Evolutionary conservation across 2,888 invertebrate species (phyloP).

Genomic region (Mesorhabditis sp.): DNA sequence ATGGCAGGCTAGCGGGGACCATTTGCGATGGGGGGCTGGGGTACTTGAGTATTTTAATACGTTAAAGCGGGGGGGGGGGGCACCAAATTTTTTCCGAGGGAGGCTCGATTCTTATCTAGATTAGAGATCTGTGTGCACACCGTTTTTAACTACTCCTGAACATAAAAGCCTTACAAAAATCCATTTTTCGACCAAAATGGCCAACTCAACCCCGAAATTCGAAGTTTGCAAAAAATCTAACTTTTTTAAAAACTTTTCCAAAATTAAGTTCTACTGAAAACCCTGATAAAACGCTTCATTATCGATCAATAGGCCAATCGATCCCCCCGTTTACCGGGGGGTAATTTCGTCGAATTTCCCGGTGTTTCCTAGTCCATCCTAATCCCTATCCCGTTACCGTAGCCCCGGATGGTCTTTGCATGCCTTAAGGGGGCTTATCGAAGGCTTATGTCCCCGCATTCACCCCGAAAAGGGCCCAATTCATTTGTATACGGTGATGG

Average conservation of each 20-base stretch:
- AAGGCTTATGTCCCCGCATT: not conserved
- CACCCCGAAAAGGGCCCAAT: slow-evolving; percentile 5
- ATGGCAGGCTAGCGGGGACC: not conserved
- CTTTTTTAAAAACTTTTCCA: not conserved
- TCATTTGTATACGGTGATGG: slow-evolving; percentile 2
- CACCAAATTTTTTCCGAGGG: too few relatives aligned
- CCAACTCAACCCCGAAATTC: not conserved
- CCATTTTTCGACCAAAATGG: not conserved
- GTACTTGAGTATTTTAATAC: not conserved
- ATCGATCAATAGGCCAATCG: too few relatives aligned
- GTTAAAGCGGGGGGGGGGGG: too few relatives aligned
- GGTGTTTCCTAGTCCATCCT: not conserved
- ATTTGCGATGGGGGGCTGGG: not conserved
- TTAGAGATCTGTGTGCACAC: too few relatives aligned
- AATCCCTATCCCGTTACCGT: not conserved
- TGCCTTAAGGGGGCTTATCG: slow-evolving; percentile 3
- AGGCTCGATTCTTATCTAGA: too few relatives aligned
- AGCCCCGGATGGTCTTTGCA: not conserved
- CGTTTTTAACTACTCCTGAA: too few relatives aligned
- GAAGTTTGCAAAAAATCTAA: slow-evolving; percentile 1
- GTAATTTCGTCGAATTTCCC: too few relatives aligned
- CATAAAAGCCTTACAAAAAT: too few relatives aligned
- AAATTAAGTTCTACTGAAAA: too few relatives aligned
- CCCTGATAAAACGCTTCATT: too few relatives aligned
- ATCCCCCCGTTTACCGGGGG: too few relatives aligned